Evolutionary conservation across 92 coral and sea anemone species (phyloP).

Genomic region (Siderastrea radians): DNA sequence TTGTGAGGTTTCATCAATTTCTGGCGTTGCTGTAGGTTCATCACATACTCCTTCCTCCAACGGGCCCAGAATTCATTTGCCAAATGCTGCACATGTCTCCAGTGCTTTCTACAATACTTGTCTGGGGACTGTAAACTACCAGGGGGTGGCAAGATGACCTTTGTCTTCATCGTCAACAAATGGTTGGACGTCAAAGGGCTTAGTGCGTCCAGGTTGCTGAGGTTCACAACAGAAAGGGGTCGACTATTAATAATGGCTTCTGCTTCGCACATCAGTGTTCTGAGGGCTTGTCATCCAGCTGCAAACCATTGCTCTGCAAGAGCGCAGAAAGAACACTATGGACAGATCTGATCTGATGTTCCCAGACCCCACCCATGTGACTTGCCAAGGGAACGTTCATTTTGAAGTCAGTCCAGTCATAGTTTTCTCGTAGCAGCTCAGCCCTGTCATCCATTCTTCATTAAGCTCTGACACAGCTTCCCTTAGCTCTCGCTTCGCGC

Average conservation of each 20-base stretch:
- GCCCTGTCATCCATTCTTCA: too few species aligned
- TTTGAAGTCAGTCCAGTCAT: conserved; percentile 24
- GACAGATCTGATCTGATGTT: conserved; percentile 23
- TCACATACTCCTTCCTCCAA: conserved; percentile 21
- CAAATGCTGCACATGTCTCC: not conserved
- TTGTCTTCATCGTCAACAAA: conserved; percentile 17
- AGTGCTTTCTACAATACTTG: not conserved
- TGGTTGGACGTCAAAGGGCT: conserved; percentile 13
- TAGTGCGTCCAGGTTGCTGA: conserved; percentile 1
- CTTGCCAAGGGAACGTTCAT: conserved; percentile 39
- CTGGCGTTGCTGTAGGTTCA: not conserved
- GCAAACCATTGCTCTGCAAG: not conserved
- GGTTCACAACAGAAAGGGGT: conserved; percentile 1
- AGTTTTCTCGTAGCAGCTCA: conserved; percentile 4
- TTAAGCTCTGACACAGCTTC: conserved; percentile 26
- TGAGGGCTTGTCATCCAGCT: conserved; percentile 4
- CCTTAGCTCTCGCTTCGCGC: conserved; percentile 27
- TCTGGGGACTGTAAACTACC: not conserved
- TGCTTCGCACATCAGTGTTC: conserved; percentile 19
- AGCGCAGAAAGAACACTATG: conserved; percentile 8
- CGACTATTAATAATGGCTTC: conserved; percentile 26
- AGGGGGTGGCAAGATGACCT: conserved; percentile 3
- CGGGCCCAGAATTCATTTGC: not conserved
- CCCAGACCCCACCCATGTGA: conserved; percentile 53
- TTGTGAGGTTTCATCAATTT: not conserved